These are phyloP conservation scores for Matsumyia berberina DNA, from an alignment of 2,888 invertebrate species.

Conservation along the genomic window DNA sequence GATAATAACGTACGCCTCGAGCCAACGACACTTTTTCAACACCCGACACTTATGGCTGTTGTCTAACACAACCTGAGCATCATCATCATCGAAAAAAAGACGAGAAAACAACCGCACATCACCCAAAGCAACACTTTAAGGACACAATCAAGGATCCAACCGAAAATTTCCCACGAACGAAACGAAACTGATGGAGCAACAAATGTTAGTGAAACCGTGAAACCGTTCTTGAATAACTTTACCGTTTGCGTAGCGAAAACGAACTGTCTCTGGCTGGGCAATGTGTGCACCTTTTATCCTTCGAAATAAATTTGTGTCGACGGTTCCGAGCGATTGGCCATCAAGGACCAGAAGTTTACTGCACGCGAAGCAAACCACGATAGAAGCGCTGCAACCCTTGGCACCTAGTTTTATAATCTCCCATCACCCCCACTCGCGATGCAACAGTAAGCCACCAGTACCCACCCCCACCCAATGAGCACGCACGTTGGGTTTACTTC, in stretches of 20 bases:
- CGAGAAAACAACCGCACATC: constrained; percentile 6
- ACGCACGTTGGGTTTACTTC: constrained; percentile 24
- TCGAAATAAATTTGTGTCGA: neutral
- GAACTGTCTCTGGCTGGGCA: constrained; percentile 35
- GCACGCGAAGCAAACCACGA: constrained; percentile 35
- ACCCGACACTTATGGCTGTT: constrained; percentile 22
- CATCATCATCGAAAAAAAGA: constrained; percentile 6
- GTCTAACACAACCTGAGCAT: constrained; percentile 13
- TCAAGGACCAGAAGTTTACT: constrained; percentile 33
- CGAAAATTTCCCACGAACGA: neutral
- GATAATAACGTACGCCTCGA: constrained; percentile 14
- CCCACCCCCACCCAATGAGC: neutral
- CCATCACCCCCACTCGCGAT: neutral
- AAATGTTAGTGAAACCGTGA: neutral
- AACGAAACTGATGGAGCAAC: no score
- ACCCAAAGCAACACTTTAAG: constrained; percentile 3
- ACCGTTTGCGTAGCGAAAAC: constrained; percentile 31
- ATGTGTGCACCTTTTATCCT: constrained; percentile 53
- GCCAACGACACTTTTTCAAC: constrained; percentile 16
- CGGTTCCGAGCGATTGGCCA: constrained; percentile 16
- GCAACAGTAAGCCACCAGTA: neutral
- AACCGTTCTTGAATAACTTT: neutral
- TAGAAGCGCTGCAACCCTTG: constrained; percentile 40
- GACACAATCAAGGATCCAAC: neutral
- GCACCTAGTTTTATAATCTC: constrained; percentile 29